A percentile compares a stretch with the other conserved stretches of the same genome.
phyloP scores from a whole-genome alignment of 2,113 vertebrate species.

The Malurus cyaneus region DNA sequence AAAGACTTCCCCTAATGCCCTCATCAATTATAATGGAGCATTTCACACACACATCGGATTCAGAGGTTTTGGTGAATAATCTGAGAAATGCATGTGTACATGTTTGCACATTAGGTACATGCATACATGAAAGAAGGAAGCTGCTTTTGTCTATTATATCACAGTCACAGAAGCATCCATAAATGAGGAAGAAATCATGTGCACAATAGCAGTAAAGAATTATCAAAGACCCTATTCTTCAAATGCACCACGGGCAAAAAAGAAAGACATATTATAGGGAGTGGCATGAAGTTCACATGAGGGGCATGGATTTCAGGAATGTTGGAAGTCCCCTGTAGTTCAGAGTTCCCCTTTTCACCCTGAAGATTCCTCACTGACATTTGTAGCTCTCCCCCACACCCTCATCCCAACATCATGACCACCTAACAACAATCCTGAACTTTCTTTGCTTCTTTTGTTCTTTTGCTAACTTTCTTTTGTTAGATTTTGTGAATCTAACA shows the following conservation, averaged over 20 bases:
- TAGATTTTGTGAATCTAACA: not conserved
- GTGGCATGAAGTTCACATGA: not conserved
- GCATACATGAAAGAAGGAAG: not conserved
- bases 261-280: not conserved
- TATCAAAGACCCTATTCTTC: not conserved
- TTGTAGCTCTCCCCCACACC: not conserved
- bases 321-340: not conserved
- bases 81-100: not conserved
- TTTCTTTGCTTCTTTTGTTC: not conserved
- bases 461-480: too few relatives aligned
- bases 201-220: not conserved
- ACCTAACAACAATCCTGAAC: not conserved
- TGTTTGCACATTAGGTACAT: not conserved
- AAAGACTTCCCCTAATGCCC: slow-evolving; percentile 30
- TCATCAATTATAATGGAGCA: slow-evolving; percentile 14
- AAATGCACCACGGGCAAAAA: not conserved
- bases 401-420: not conserved
- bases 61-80: not conserved
- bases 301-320: not conserved
- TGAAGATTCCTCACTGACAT: not conserved
- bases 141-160: not conserved
- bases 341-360: not conserved
- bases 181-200: not conserved
- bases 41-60: not conserved
- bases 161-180: not conserved